Evolutionary conservation across 1,140 invertebrate species (phyloP).

Genomic region (Trachymyrmex cornetzi): DNA sequence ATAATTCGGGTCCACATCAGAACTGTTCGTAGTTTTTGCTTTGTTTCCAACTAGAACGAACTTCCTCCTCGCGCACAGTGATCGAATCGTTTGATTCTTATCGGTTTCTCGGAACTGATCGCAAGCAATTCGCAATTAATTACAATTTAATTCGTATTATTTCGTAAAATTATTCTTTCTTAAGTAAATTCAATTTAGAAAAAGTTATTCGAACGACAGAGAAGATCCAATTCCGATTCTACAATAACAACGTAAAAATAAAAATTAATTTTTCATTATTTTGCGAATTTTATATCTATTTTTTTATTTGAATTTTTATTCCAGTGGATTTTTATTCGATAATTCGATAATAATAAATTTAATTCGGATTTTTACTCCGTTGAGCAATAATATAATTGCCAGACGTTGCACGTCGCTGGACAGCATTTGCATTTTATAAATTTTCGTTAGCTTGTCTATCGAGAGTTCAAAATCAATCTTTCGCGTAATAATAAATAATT

Average conservation of each 20-base stretch:
- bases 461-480: conserved; percentile 6
- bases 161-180: background rate
- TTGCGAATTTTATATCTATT: background rate
- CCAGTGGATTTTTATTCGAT: background rate
- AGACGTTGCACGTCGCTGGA: background rate
- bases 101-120: background rate
- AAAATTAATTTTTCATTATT: background rate
- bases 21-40: background rate
- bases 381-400: background rate
- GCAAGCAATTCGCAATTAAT: background rate
- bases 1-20: background rate
- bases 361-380: background rate
- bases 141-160: conserved; percentile 3
- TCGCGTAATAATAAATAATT: background rate
- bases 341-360: background rate
- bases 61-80: background rate
- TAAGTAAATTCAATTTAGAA: background rate
- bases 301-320: background rate
- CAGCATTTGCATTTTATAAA: conserved; percentile 16
- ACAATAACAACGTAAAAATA: background rate
- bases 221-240: background rate
- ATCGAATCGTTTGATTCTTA: background rate
- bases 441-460: background rate
- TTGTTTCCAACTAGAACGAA: background rate
- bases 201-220: background rate